Percentiles rank a stretch among this genome's conserved stretches.
Conservation (phyloP, 2,113 vertebrate species). For the Syngnathus floridae region DNA sequence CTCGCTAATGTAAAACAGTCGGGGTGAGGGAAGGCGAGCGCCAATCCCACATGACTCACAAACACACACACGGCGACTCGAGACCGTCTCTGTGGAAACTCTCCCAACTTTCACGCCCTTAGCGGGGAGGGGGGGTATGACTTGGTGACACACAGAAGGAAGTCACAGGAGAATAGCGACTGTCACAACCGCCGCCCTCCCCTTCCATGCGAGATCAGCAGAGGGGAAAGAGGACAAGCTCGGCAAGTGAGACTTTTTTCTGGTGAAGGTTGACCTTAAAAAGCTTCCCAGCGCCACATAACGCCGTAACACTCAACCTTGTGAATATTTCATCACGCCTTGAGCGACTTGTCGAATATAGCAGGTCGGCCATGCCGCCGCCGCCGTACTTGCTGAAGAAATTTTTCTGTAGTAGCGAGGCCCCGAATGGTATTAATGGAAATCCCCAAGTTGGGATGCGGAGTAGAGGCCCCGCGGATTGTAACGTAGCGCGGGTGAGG, state of each 20-base stretch:
- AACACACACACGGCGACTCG: slow-evolving; percentile 18
- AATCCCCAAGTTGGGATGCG: slow-evolving; percentile 40
- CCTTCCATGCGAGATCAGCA: slow-evolving; percentile 31
- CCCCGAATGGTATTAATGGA: slow-evolving; percentile 30
- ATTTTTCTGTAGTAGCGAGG: slow-evolving; percentile 8
- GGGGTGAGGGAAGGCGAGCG: slow-evolving; percentile 3
- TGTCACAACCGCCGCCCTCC: slow-evolving; percentile 28
- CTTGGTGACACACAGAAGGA: not conserved
- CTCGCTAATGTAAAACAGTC: slow-evolving; percentile 55
- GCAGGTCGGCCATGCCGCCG: slow-evolving; percentile 10
- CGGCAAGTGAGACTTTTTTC: slow-evolving; percentile 30
- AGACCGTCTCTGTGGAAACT: slow-evolving; percentile 26
- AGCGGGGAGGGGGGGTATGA: not conserved
- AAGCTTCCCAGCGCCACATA: slow-evolving; percentile 36
- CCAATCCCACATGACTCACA: slow-evolving; percentile 39
- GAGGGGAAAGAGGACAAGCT: slow-evolving; percentile 24
- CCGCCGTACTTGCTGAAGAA: slow-evolving; percentile 14
- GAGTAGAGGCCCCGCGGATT: slow-evolving; percentile 1
- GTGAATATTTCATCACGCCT: slow-evolving; percentile 55
- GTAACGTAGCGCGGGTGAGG: slow-evolving; percentile 12
- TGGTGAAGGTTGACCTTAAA: slow-evolving; percentile 52
- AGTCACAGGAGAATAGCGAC: slow-evolving; percentile 20
- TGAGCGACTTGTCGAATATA: slow-evolving; percentile 35
- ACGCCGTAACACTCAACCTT: slow-evolving; percentile 42
- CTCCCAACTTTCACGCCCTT: slow-evolving; percentile 11